Evolutionary conservation across 2,888 invertebrate genomes (phyloP).

Genomic region (Fissipunctia ypsillon): DNA sequence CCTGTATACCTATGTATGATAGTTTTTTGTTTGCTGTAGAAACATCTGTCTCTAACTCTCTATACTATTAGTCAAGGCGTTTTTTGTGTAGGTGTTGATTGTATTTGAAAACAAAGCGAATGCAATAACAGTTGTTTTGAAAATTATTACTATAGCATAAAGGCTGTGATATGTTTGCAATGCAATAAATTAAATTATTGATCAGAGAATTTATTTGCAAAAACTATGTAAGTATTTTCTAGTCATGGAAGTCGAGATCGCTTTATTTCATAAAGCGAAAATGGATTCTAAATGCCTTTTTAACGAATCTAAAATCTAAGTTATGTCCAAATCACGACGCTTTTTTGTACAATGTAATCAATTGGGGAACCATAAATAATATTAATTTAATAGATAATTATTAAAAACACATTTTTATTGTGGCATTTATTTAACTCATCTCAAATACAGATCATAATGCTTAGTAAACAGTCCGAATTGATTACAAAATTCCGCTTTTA

Average conservation of each 20-base stretch:
- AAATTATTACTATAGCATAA: not conserved
- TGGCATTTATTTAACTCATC: too few relatives aligned
- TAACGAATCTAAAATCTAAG: not conserved
- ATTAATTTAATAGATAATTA: too few relatives aligned
- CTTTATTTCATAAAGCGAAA: not conserved
- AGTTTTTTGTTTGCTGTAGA: conserved; percentile 56
- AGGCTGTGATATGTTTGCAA: not conserved
- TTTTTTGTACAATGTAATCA: too few relatives aligned
- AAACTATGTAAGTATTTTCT: conserved; percentile 4
- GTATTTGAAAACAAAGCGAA: not conserved
- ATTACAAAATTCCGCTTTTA: conserved; percentile 37
- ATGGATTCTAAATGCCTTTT: conserved; percentile 4
- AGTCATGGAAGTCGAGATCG: not conserved
- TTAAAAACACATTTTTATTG: too few relatives aligned
- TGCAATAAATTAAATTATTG: not conserved
- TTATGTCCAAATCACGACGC: conserved; percentile 4
- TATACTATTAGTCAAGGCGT: conserved; percentile 22
- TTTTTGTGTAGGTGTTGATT: conserved; percentile 45
- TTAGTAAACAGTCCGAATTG: conserved; percentile 13
- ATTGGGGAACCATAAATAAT: too few relatives aligned
- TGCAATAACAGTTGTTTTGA: conserved; percentile 14
- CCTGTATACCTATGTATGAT: too few relatives aligned
- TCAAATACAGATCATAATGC: too few relatives aligned
- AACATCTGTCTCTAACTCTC: conserved; percentile 73
- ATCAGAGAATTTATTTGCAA: not conserved